Percentiles rank a stretch among this genome's conserved stretches.
Conservation (phyloP, 2,888 invertebrate genomes). For the Andrena marginata region DNA sequence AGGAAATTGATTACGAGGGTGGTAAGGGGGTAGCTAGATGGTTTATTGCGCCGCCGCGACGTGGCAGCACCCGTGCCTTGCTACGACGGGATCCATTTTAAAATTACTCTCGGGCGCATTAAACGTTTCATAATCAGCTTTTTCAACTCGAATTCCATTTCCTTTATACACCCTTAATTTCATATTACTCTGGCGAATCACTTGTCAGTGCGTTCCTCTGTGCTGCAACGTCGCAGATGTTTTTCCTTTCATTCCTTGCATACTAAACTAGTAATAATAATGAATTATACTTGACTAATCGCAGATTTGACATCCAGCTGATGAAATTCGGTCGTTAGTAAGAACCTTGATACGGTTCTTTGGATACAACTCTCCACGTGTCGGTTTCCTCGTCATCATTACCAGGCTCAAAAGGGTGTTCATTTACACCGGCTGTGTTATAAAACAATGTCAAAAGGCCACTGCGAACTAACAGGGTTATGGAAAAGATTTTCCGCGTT, state of each 20-base stretch:
- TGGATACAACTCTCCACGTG: too few species aligned
- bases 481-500: neutral
- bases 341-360: too few species aligned
- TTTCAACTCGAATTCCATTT: neutral
- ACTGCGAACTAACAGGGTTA: neutral
- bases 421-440: neutral
- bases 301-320: too few species aligned
- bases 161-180: neutral
- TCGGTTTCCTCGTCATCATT: too few species aligned
- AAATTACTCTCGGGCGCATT: slow-evolving; percentile 23
- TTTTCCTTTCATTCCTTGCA: neutral
- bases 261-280: neutral
- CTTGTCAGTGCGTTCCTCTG: neutral
- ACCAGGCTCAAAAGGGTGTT: too few species aligned
- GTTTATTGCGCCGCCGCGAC: slow-evolving; percentile 81
- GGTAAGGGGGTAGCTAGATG: slow-evolving; percentile 75
- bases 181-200: neutral
- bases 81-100: slow-evolving; percentile 54
- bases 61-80: slow-evolving; percentile 82
- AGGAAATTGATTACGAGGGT: slow-evolving; percentile 78
- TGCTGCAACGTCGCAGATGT: neutral
- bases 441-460: neutral
- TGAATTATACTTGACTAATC: neutral
- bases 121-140: neutral
- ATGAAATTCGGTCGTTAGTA: too few species aligned